Evolutionary conservation across 1,140 invertebrate genomes (phyloP), one percentile per base, ranked within the genome.

Genomic region (Pseudomyrmex concolor): DNA sequence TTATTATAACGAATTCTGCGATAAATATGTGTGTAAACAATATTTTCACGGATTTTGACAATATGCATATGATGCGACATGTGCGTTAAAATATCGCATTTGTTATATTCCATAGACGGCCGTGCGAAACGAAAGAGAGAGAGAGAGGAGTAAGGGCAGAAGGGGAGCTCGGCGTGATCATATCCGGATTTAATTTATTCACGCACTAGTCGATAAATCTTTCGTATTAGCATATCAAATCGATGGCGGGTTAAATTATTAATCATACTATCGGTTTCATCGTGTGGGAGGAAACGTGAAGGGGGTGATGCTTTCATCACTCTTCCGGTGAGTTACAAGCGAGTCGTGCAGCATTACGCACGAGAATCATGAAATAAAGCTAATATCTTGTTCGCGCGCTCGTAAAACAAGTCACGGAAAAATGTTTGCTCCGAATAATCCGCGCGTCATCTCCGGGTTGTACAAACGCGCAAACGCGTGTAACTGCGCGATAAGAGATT

Each of bases 181-280:
- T 7, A 71, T 66, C 57, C 43, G 64, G 84, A 72, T 87, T 74
- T 87, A 84, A 87, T 88, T 88, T 88, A 88, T 87, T 68, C 48
- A 19, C 72, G 63, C n/a, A 3, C 22, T 9, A 60, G 22, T 55
- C 86, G 59, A 88, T 88, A 88, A 88, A 88, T 88, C 70, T 59
- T 57, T n/a, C 48, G 55, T 50, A 51, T 54, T 66, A 70, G 50
- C 86, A 73, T 81, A 74, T 22, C n/a, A 48, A 70, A 84, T 84
- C 82, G 67, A 81, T 72, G 85, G 70, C 25, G 73, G 55, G 55
- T 25, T 70, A 88, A 87, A 88, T 88, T 86, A 88, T 84, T 88
- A 88, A 88, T 88, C 86, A 82, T 83, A 86, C 86, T 84, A 86
- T 88, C 83, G 66, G 86, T 87, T 87, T 87, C 86, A 88, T 88